These are phyloP conservation scores for Monoplex corrugatus DNA, from an alignment of 2,888 invertebrate genomes.

Conservation along the genomic window DNA sequence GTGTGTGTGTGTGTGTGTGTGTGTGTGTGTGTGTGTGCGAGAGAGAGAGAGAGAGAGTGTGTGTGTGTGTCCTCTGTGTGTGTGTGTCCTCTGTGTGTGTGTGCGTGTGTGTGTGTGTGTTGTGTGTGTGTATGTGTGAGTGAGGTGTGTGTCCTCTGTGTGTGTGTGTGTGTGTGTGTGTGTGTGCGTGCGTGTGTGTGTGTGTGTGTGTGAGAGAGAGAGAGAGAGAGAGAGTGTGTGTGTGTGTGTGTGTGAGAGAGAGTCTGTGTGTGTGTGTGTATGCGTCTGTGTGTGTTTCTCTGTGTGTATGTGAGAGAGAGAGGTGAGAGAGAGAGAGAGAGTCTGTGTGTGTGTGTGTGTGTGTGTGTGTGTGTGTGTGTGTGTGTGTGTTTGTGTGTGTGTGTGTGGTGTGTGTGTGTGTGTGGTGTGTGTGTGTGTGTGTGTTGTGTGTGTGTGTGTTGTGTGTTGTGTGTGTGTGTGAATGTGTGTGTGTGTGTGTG, in stretches of 20 bases:
- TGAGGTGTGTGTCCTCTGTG: too few relatives aligned
- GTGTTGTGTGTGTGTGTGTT: not conserved
- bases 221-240: too few relatives aligned
- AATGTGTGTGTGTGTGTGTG: not conserved
- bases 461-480: not conserved
- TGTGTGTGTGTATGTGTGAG: constrained; percentile 26
- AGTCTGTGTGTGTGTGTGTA: too few relatives aligned
- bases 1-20: not conserved
- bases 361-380: not conserved
- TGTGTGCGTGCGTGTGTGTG: too few relatives aligned
- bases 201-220: too few relatives aligned
- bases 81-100: not conserved
- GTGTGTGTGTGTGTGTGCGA: not conserved
- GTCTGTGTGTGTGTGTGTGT: not conserved
- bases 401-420: too few relatives aligned
- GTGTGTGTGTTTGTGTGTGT: not conserved
- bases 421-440: not conserved
- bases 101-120: not conserved
- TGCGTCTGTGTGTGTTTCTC: too few relatives aligned
- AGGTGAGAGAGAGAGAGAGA: not conserved
- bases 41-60: too few relatives aligned
- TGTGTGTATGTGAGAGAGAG: not conserved
- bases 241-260: too few relatives aligned
- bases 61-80: too few relatives aligned
- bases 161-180: too few relatives aligned